Conservation (phyloP, 2,797 vertebrate genomes). For the Malacoraja senta region DNA sequence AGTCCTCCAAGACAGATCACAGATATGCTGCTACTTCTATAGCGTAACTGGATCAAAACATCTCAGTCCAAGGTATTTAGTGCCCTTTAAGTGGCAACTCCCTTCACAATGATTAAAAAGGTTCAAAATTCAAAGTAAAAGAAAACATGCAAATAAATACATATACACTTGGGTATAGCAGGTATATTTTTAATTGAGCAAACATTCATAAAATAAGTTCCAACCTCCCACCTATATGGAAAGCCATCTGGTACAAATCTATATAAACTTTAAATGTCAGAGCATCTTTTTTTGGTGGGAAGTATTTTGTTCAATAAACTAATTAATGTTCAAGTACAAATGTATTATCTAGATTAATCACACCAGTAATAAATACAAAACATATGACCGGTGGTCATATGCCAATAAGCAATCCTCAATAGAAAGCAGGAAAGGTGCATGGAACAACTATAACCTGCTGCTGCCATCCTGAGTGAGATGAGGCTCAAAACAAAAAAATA, state of each 20-base stretch:
- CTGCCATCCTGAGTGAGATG: background rate
- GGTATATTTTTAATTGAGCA: constrained; percentile 33
- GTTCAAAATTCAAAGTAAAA: background rate
- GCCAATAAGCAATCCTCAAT: background rate
- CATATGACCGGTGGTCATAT: background rate
- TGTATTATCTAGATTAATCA: background rate
- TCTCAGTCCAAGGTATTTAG: background rate
- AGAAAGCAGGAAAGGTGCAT: background rate
- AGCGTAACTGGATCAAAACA: background rate
- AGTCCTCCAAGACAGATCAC: background rate
- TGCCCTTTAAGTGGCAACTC: background rate
- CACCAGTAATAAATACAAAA: constrained; percentile 35
- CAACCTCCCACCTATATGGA: background rate
- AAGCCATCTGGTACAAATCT: constrained; percentile 30
- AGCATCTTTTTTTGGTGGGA: background rate
- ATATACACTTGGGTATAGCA: background rate
- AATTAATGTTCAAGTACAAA: background rate
- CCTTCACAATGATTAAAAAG: background rate
- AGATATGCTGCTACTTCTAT: background rate
- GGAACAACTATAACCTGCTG: background rate
- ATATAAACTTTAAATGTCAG: constrained; percentile 25
- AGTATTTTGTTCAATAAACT: constrained; percentile 22
- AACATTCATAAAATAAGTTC: constrained; percentile 26
- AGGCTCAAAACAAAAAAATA: background rate
- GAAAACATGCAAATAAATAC: background rate